phyloP scores from a whole-genome alignment of 2,888 invertebrate species.

The Pecten maximus region DNA sequence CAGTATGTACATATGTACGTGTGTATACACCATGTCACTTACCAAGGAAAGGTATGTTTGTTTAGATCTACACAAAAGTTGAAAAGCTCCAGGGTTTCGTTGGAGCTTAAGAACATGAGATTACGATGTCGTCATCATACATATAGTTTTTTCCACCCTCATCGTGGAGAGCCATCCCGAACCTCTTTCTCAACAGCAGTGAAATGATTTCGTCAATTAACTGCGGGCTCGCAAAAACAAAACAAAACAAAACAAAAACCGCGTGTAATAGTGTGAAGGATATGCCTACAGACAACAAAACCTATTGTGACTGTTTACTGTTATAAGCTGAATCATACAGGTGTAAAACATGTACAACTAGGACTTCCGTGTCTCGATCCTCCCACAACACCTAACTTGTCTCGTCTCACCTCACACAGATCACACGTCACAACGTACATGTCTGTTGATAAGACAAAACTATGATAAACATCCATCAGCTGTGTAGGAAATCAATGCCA shows the following conservation, averaged over 20 bases:
- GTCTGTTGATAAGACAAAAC: not conserved
- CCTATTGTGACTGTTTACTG: not conserved
- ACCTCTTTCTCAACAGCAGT: too few relatives aligned
- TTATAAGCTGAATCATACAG: not conserved
- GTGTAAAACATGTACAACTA: not conserved
- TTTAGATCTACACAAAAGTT: too few relatives aligned
- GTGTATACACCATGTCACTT: too few relatives aligned
- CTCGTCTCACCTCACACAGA: not conserved
- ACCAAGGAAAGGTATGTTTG: too few relatives aligned
- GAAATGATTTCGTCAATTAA: too few relatives aligned
- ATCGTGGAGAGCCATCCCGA: too few relatives aligned
- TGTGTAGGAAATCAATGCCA: not conserved
- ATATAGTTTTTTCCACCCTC: too few relatives aligned
- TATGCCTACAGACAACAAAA: not conserved
- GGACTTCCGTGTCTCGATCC: not conserved
- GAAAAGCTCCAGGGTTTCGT: too few relatives aligned
- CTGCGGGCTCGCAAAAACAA: not conserved
- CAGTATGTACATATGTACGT: too few relatives aligned
- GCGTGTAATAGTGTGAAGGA: not conserved
- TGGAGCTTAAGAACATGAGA: too few relatives aligned
- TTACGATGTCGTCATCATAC: too few relatives aligned
- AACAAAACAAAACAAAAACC: too few relatives aligned
- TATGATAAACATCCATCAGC: not conserved
- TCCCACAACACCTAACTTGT: not conserved
- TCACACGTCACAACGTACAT: not conserved